Percentiles rank a stretch among this genome's conserved stretches.
Evolutionary conservation across 2,888 invertebrate species (phyloP).

Genomic region (Papilio demoleus): DNA sequence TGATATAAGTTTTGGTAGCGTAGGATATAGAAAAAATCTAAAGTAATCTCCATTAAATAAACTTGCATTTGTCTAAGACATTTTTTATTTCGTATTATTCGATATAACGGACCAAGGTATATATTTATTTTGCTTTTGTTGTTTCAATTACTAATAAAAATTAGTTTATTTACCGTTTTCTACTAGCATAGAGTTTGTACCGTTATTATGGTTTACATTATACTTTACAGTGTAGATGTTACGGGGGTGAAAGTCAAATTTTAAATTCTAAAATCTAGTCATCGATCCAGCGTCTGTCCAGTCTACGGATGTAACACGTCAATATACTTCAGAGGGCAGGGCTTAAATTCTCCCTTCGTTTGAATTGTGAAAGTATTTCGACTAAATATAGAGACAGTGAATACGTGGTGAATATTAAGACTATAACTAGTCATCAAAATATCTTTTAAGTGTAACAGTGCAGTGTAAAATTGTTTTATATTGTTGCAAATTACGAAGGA

Average conservation of each 20-base stretch:
- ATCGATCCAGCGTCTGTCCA: conserved; percentile 73
- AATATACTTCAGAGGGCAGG: conserved; percentile 79
- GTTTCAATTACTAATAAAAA: conserved; percentile 60
- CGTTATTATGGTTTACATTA: conserved; percentile 64
- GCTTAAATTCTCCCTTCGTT: conserved; percentile 65
- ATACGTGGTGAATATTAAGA: conserved; percentile 29
- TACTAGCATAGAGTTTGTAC: conserved; percentile 67
- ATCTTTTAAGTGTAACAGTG: conserved; percentile 36
- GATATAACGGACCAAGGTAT: conserved; percentile 93
- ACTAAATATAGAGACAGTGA: conserved; percentile 51
- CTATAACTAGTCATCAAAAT: not conserved
- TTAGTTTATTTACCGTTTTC: conserved; percentile 79
- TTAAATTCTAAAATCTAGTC: conserved; percentile 56
- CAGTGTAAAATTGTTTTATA: conserved; percentile 33
- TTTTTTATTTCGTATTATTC: conserved; percentile 80
- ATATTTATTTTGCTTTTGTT: conserved; percentile 78
- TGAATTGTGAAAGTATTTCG: conserved; percentile 75
- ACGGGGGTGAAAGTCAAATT: conserved; percentile 49
- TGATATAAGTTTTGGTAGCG: conserved; percentile 85
- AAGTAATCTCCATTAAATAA: conserved; percentile 77
- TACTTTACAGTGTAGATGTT: conserved; percentile 46
- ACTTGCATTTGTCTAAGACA: conserved; percentile 71
- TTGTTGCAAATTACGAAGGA: conserved; percentile 53
- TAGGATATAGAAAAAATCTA: conserved; percentile 79
- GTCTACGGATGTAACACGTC: conserved; percentile 82